These are phyloP conservation scores for Palloptera scutellata DNA, from an alignment of 2,888 invertebrate species.

Conservation along the genomic window DNA sequence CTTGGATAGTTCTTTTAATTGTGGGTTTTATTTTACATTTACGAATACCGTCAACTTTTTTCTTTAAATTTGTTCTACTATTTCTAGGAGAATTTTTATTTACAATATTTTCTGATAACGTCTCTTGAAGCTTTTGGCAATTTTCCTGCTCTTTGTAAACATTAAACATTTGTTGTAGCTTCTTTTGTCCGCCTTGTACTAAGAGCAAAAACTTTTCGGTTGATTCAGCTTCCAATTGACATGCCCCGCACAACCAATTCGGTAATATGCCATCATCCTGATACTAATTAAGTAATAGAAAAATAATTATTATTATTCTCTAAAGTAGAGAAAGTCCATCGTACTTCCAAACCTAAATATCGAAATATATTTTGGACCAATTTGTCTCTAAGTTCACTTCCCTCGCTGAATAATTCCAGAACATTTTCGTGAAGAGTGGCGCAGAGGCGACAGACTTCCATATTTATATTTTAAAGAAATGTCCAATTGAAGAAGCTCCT, in stretches of 20 bases:
- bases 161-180: conserved; percentile 59
- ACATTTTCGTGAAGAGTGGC: conserved; percentile 77
- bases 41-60: conserved; percentile 31
- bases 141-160: neutral
- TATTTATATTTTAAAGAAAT: no score
- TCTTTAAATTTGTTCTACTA: conserved; percentile 49
- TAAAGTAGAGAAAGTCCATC: neutral
- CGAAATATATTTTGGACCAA: conserved; percentile 20
- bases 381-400: conserved; percentile 1
- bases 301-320: neutral
- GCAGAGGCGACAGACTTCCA: conserved; percentile 74
- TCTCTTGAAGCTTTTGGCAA: neutral
- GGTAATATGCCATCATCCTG: conserved; percentile 75
- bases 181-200: conserved; percentile 73
- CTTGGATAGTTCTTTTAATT: neutral
- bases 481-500: no score
- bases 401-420: conserved; percentile 69
- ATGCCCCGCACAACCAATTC: conserved; percentile 78
- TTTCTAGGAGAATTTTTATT: neutral
- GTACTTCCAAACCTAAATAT: conserved; percentile 25
- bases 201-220: conserved; percentile 78
- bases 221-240: conserved; percentile 78
- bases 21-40: neutral
- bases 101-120: neutral
- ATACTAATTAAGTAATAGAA: conserved; percentile 66